Base-by-base conservation (phyloP, 1,140 invertebrate species). In the Aphelenchoides avenae region DNA sequence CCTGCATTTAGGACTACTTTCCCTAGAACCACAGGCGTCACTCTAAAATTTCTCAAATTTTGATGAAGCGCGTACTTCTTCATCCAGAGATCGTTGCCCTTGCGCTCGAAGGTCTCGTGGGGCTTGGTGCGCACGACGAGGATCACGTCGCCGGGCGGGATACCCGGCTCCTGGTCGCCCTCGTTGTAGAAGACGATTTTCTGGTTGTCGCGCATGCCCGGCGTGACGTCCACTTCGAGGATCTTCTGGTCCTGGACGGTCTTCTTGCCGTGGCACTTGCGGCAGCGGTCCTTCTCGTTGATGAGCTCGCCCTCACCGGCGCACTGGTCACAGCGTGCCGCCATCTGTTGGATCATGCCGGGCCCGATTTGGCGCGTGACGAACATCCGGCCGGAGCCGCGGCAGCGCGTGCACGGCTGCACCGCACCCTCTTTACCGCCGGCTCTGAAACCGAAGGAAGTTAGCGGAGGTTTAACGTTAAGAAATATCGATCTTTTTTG, bases 241-340 rank as follows among this genome's bases (percentile, higher is more conserved):
- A 83, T 78, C 57, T 84, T 84, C 29, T 78, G 75, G 50, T 83
- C 81, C 56, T 79, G 73, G 2, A 78, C 69, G 24, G 79, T 78
- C 69, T 83, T 83, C 20, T 78, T 75, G 6, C 83, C 83, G 24
- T 83, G 82, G 76, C 91, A 94, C 36, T 79, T 81, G 66, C 83
- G 82, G 77, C 90, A 94, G 31, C 84, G 83, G 77, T 89, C 85
- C 63, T 81, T 80, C n/a, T 89, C 86, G 72, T 83, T 85, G 57
- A 91, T 86, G 30, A 83, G 83, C 76, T 86, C 85, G 39, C 86
- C 74, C 37, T 69, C 40, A n/a, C 77, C 75, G 7, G 26, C 39
- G 41, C 77, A 79, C 29, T 64, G 63, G n/a, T 63, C 47, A 44
- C 85, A 81, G 3, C 57, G 60, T 3, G 66, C 53, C 42, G 79